Evolutionary conservation across 2,888 invertebrate genomes (phyloP), one percentile per base, ranked within the genome.

Genomic region (Allolobophora icterica): DNA sequence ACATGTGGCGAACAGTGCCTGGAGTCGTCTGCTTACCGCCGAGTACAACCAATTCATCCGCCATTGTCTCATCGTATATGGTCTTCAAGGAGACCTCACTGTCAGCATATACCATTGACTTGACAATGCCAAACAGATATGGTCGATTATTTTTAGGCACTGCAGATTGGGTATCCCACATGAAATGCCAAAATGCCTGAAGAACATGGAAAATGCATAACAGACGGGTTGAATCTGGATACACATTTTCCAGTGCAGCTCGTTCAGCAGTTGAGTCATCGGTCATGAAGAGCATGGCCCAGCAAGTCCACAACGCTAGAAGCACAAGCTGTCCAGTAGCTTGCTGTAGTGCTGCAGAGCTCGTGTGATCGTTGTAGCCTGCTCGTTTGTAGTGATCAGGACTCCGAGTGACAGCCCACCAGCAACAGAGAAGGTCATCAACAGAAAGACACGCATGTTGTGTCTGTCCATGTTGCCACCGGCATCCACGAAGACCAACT

Each of bases 201-300:
- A 91, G 89, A 33, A 91, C 89, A 42, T 91, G 89, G 40, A 90
- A 91, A 33, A 24, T 83, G 45, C 91, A 89, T 24, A 90, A 34
- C 21, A 91, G 91, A 5, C 19, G 30, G 13, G n/a, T n/a, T 35
- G 91, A 17, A 13, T 91, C 21, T 2, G 91, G 91, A 52, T 52
- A 91, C n/a, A 90, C 38, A 30, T 30, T 17, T n/a, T 3, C n/a
- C 6, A 84, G 19, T 35, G 84, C 40, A 19, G 17, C 6, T 21
- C 84, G 71, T 30, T 38, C 84, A 24, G 84, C 34, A n/a, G 3
- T 24, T 19, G 35, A 90, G 42, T 90, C 90, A 84, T 84, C 90
- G 30, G 90, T 90, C n/a, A 90, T 35, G n/a, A 90, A 71, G 30
- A 90, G 30, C 35, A 42, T 35, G 35, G 90, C 19, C 33, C 90